These are phyloP conservation scores for Pachyseris speciosa DNA, from an alignment of 64 coral and sea anemone genomes.

Conservation along the genomic window DNA sequence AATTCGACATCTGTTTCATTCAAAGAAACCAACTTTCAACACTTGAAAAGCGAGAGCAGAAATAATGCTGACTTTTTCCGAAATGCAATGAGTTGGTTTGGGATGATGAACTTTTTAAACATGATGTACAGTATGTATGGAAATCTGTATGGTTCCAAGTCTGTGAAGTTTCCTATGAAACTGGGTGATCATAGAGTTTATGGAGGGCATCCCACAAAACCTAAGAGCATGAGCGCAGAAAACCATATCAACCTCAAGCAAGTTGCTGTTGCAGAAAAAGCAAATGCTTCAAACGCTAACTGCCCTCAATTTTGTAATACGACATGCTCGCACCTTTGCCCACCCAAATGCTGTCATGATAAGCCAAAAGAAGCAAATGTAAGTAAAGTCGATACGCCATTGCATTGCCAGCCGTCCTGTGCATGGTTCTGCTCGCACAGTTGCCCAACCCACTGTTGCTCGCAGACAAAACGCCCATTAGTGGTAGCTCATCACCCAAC, in stretches of 20 bases:
- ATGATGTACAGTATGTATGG: conserved; percentile 82
- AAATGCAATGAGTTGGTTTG: conserved; percentile 87
- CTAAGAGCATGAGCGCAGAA: not conserved
- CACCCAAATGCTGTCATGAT: conserved; percentile 15
- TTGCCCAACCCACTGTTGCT: conserved; percentile 23
- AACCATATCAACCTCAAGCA: not conserved
- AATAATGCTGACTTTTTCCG: conserved; percentile 34
- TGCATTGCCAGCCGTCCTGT: not conserved
- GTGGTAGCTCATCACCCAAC: not conserved
- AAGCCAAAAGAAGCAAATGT: not conserved
- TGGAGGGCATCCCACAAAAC: not conserved
- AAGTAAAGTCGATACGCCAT: not conserved
- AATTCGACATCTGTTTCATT: conserved; percentile 20
- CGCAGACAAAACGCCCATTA: not conserved
- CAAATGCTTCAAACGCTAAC: not conserved
- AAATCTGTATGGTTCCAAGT: conserved; percentile 10
- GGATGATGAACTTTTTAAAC: conserved; percentile 88
- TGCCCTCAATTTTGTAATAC: conserved; percentile 13
- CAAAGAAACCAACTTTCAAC: not conserved
- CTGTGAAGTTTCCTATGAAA: not conserved
- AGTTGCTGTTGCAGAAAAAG: conserved; percentile 1
- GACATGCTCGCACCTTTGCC: conserved; percentile 9
- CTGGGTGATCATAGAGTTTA: not conserved
- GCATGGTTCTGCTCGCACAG: conserved; percentile 5
- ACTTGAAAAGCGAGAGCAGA: not conserved